phyloP scores from a whole-genome alignment of 92 coral and sea anemone species.

The Virgularia gustaviana region DNA sequence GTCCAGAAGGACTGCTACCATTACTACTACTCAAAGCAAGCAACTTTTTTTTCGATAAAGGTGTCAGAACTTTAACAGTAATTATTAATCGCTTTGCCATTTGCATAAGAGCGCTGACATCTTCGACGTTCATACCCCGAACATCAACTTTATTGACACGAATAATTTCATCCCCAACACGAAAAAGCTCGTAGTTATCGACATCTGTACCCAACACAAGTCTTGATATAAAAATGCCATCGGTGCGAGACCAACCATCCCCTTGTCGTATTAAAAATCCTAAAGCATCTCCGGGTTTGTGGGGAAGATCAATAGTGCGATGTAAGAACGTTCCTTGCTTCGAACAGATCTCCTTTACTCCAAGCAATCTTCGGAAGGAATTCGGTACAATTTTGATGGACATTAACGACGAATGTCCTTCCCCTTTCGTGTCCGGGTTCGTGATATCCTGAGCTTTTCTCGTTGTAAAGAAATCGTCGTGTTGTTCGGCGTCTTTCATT shows the following conservation, averaged over 20 bases:
- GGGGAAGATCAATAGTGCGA: conserved; percentile 84
- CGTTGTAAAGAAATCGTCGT: conserved; percentile 88
- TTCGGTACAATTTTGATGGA: conserved; percentile 94
- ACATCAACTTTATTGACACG: conserved; percentile 96
- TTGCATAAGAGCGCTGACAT: conserved; percentile 98
- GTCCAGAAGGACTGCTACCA: background rate
- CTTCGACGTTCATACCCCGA: conserved; percentile 84
- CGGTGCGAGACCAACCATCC: conserved; percentile 95
- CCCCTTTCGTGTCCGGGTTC: conserved; percentile 90
- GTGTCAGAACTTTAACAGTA: conserved; percentile 96
- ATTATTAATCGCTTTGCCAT: conserved; percentile 91
- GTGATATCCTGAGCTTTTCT: conserved; percentile 97
- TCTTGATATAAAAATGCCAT: conserved; percentile 95
- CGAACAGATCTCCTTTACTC: conserved; percentile 96
- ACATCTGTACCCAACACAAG: conserved; percentile 96
- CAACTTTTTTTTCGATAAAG: conserved; percentile 65
- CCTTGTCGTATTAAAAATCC: conserved; percentile 99
- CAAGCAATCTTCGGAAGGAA: conserved; percentile 79
- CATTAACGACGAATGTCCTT: conserved; percentile 86
- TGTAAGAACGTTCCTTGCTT: conserved; percentile 96
- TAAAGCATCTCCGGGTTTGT: conserved; percentile 93
- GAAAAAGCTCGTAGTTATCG: conserved; percentile 90
- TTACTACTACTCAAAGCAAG: conserved; percentile 67
- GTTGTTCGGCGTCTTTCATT: conserved; percentile 96
- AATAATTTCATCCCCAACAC: conserved; percentile 95